phyloP scores from a whole-genome alignment of 2,113 vertebrate species.

The Cyanoramphus novaezelandiae region DNA sequence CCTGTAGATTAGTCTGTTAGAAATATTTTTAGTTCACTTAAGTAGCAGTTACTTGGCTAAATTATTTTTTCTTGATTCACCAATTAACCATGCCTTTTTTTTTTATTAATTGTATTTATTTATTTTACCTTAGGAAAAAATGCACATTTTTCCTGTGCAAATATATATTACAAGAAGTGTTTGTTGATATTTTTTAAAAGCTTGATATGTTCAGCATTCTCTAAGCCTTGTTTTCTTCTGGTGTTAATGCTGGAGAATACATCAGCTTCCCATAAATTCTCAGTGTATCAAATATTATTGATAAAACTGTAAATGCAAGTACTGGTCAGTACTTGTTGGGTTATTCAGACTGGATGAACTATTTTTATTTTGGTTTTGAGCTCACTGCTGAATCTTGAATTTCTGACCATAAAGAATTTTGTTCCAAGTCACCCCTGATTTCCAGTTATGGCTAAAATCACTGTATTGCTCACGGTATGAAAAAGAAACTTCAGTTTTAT shows the following conservation, averaged over 20 bases:
- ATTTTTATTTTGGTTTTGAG: slow-evolving; percentile 9
- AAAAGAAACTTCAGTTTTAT: background rate
- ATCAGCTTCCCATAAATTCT: slow-evolving; percentile 25
- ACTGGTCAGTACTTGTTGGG: background rate
- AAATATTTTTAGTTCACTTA: background rate
- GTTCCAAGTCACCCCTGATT: background rate
- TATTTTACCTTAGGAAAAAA: background rate
- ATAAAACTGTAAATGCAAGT: slow-evolving; percentile 39
- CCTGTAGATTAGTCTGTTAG: background rate
- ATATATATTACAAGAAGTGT: background rate
- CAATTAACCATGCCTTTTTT: background rate
- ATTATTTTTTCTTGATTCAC: background rate
- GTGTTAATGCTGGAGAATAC: background rate
- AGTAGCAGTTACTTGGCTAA: background rate
- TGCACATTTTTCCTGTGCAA: background rate
- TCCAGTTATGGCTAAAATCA: background rate
- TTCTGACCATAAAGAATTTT: background rate
- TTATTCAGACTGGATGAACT: slow-evolving; percentile 5
- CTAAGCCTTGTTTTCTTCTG: background rate
- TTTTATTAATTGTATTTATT: background rate
- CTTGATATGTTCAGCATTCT: background rate
- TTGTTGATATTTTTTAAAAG: background rate
- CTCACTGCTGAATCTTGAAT: background rate
- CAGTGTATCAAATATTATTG: background rate
- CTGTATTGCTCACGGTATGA: background rate